These are phyloP conservation scores for Carlito syrichta DNA, from an alignment of 2,113 vertebrate genomes.

Conservation along the genomic window DNA sequence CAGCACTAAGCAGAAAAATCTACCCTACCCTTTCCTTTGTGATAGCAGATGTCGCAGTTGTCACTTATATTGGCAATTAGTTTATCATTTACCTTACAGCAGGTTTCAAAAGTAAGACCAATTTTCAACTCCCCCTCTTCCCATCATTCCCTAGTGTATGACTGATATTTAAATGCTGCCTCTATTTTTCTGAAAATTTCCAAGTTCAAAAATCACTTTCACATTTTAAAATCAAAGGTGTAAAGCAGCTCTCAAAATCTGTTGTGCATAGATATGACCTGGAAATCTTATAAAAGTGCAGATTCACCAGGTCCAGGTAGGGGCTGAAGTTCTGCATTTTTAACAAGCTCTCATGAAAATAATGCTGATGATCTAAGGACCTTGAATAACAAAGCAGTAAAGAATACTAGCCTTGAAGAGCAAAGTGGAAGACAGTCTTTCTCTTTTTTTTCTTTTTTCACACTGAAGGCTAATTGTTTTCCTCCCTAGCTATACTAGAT, in stretches of 20 bases:
- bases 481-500: not conserved
- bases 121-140: not conserved
- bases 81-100: conserved; percentile 48
- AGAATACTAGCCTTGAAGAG: not conserved
- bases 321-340: not conserved
- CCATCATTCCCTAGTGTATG: conserved; percentile 8
- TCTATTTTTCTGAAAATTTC: conserved; percentile 47
- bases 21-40: conserved; percentile 51
- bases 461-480: not conserved
- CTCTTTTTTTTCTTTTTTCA: not conserved
- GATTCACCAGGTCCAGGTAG: not conserved
- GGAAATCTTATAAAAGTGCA: not conserved
- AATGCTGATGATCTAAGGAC: not conserved
- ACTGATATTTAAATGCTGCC: conserved; percentile 71
- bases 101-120: conserved; percentile 67
- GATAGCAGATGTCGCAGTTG: conserved; percentile 48
- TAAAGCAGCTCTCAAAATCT: not conserved
- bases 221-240: not conserved
- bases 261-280: not conserved
- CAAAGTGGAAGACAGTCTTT: not conserved
- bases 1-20: conserved; percentile 66
- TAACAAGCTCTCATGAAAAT: not conserved
- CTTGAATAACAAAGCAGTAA: not conserved
- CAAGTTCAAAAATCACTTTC: conserved; percentile 58
- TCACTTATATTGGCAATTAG: conserved; percentile 64